phyloP scores from a whole-genome alignment of 2,113 vertebrate genomes.

The Gymnogyps californianus region DNA sequence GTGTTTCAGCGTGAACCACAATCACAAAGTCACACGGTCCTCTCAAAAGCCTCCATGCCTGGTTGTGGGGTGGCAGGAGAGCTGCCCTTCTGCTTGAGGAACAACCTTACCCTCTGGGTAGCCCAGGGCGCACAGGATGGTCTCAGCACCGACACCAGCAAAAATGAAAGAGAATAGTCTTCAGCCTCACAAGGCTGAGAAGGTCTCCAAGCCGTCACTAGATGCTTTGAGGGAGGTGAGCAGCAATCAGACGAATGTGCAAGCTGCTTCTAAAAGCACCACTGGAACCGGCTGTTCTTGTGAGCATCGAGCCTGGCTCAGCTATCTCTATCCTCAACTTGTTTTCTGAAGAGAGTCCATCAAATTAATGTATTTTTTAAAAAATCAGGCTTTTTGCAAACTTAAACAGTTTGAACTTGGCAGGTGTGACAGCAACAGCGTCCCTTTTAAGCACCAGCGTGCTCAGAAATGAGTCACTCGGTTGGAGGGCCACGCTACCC shows the following conservation, averaged over 20 bases:
- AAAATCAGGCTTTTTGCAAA: neutral
- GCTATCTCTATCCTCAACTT: neutral
- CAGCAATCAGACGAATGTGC: neutral
- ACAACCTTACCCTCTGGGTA: accelerated
- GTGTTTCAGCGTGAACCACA: neutral
- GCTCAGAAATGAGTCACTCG: neutral
- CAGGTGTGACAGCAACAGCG: neutral
- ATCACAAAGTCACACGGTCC: neutral
- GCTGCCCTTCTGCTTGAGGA: neutral
- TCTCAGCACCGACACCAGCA: neutral
- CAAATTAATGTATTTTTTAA: neutral
- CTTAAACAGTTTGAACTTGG: neutral
- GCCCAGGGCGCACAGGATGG: neutral
- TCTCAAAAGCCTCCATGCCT: neutral
- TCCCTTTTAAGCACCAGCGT: neutral
- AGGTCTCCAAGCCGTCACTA: neutral
- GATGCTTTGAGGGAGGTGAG: neutral
- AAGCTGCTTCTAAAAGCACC: accelerated
- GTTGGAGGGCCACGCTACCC: neutral
- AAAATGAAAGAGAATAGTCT: neutral
- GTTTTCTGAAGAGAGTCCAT: neutral
- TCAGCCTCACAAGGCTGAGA: neutral
- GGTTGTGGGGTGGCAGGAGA: neutral
- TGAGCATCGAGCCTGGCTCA: neutral
- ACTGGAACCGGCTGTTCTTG: accelerated